Base-by-base conservation (phyloP, 2,797 vertebrate species). In the Parambassis ranga region DNA sequence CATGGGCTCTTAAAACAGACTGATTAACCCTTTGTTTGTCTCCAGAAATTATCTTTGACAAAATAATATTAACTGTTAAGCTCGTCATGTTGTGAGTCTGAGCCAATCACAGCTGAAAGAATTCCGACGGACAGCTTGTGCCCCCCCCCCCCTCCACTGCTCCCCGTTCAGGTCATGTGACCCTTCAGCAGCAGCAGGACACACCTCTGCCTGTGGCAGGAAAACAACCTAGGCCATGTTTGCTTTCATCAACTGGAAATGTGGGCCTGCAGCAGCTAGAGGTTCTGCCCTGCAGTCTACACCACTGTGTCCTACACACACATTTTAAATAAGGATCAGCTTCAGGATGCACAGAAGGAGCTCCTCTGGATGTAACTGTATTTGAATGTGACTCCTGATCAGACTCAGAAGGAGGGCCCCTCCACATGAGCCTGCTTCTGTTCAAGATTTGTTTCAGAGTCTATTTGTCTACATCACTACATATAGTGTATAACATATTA, bases 51-150 rank as follows among this genome's bases (percentile, higher is more conserved):
- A n/a, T n/a, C n/a, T n/a, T n/a, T n/a, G n/a, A n/a, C n/a, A n/a
- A n/a, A 47, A 52, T 48, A 51, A 37, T 49, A 41, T 51, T 61
- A 49, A 56, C 48, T 49, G 44, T 42, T 49, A 67, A 47, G 43
- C 47, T 55, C 41, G 53, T 70, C 50, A 75, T 65, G 69, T 14
- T 70, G 57, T 71, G 48, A 33, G 43, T 42, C 30, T 51, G 13
- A 71, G 37, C 75, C 78, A 75, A 72, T 77, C 57, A 35, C 51
- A 70, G 47, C 3, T 27, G 22, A 67, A 65, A 52, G 57, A 71
- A 78, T 67, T 75, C 56, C 47, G 46, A 42, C 38, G 37, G 70
- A 30, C 35, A n/a, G 56, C 30, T 44, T 41, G 20, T 47, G 49
- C 35, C 35, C 16, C 3, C 22, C 22, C n/a, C 53, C 32, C 13